These are phyloP conservation scores for Amphiura filiformis DNA, from an alignment of 35 echinoderm and acorn worm genomes.

Conservation along the genomic window DNA sequence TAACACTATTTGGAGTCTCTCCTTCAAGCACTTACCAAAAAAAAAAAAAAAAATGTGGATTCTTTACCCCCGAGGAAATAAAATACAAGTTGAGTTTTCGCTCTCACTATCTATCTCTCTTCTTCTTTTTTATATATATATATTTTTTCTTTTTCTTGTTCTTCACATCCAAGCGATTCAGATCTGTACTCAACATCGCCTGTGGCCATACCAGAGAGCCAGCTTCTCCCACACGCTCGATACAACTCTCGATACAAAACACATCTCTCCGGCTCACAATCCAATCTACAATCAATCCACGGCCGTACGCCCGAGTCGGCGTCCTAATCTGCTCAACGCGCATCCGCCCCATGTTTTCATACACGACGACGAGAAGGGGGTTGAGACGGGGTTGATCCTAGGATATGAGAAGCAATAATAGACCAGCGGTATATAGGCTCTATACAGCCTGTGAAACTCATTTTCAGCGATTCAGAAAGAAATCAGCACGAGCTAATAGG, in stretches of 20 bases:
- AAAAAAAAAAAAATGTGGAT: neutral
- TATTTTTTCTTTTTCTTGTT: too few relatives aligned
- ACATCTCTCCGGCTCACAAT: slow-evolving; percentile 6
- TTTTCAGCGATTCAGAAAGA: neutral
- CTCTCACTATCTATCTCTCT: neutral
- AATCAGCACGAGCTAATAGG: neutral
- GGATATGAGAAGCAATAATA: slow-evolving; percentile 10
- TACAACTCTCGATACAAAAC: slow-evolving; percentile 11
- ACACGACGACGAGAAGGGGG: neutral
- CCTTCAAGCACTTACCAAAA: neutral
- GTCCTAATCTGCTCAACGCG: neutral
- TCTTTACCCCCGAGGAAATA: neutral
- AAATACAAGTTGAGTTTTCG: neutral
- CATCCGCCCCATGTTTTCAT: neutral
- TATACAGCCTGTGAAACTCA: neutral
- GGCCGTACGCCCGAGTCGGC: neutral
- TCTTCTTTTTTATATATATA: too few relatives aligned
- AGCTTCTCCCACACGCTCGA: neutral
- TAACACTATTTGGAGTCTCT: slow-evolving; percentile 1
- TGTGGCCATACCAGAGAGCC: neutral
- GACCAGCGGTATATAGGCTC: neutral
- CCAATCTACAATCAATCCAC: slow-evolving; percentile 8
- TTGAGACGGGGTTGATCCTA: slow-evolving; percentile 3
- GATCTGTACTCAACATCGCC: neutral
- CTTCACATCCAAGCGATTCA: neutral